Evolutionary conservation across 2,888 invertebrate genomes (phyloP).

Genomic region (Deilephila porcellus): DNA sequence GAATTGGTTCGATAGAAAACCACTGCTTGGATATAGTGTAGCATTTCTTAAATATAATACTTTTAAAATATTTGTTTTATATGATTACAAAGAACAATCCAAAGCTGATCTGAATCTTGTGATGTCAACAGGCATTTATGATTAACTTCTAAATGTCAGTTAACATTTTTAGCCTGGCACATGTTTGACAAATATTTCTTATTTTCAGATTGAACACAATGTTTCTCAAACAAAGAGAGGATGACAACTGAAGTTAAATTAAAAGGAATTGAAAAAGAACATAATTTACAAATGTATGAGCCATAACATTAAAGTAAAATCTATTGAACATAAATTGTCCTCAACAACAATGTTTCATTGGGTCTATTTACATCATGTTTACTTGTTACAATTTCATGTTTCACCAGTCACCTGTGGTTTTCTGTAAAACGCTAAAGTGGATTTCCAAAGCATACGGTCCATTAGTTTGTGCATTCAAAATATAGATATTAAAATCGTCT

Average conservation of each 20-base stretch:
- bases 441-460: no score
- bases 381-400: neutral
- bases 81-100: slow-evolving; percentile 46
- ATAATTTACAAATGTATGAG: neutral
- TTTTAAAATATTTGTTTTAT: neutral
- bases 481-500: no score
- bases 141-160: neutral
- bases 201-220: neutral
- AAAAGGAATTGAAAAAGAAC: neutral
- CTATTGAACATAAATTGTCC: neutral
- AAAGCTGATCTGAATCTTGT: slow-evolving; percentile 44
- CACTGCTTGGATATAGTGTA: no score
- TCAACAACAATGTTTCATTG: neutral
- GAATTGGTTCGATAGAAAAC: no score
- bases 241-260: slow-evolving; percentile 26
- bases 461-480: no score
- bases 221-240: neutral
- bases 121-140: slow-evolving; percentile 13
- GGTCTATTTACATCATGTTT: neutral
- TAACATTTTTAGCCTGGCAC: neutral
- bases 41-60: no score
- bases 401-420: no score
- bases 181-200: neutral
- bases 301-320: neutral
- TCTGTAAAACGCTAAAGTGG: no score